Base-by-base conservation (phyloP, 2,113 vertebrate genomes). In the Phalacrocorax carbo region DNA sequence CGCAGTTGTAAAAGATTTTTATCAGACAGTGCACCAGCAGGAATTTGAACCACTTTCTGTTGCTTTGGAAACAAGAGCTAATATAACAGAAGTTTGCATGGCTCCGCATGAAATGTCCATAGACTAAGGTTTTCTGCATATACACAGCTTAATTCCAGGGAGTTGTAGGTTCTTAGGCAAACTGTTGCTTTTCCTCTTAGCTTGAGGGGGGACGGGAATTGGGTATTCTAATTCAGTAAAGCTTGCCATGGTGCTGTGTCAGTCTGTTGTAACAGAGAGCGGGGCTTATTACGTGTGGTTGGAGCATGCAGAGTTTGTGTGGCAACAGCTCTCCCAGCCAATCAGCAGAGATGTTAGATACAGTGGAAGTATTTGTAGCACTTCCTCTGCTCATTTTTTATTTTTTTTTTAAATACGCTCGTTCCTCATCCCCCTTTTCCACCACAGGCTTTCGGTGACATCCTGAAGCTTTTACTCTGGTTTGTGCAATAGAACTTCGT, bases 61-160 rank as follows among this genome's bases (percentile, higher is more conserved):
- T 96, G 94, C 89, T 97, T 80, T 92, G 94, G 95, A 96, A 97
- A 93, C n/a, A 2, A 80, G 46, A 85, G 72, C 66, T 55, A 48
- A 66, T 7, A 7, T 23, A 69, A 58, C 54, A 65, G 38, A 71
- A 91, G 34, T 86, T 89, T 62, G 62, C 48, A 8, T 9, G 55
- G 61, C 79, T 95, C 79, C 9, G 2, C 40, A 7, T n/a, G 55
- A 87, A 80, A 66, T 1, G 0, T 34, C 84, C 30, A 15, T 11
- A 69, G 73, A 44, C 42, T 32, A 19, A 51, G 66, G 57, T 58
- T 84, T 91, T 87, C 77, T 13, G 8, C 52, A 44, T 0, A 0
- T 2, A 7, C 12, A 8, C 18, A 17, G 42, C 60, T 88, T 75
- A 11, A 1, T 81, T 81, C 75, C 17, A 27, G 73, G 14, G n/a